phyloP scores from a whole-genome alignment of 2,797 vertebrate genomes.

The Haliaeetus vocifer region DNA sequence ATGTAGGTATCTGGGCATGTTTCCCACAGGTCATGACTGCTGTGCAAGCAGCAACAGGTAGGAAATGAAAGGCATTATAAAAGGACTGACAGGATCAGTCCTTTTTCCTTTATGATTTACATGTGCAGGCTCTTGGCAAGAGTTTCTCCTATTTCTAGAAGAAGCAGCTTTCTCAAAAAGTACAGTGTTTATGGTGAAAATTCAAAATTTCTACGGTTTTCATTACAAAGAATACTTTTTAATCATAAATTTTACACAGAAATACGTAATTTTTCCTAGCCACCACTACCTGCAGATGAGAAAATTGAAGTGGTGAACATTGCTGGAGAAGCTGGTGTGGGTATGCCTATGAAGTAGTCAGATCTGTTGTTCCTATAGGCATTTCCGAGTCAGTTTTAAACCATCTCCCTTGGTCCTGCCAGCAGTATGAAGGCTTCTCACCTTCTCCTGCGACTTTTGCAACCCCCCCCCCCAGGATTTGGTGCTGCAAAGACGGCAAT shows the following conservation, averaged over 20 bases:
- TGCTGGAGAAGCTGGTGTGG: neutral
- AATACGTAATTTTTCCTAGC: neutral
- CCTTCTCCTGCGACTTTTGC: neutral
- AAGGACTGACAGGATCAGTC: neutral
- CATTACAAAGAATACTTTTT: neutral
- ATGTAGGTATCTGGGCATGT: neutral
- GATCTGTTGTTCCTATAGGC: neutral
- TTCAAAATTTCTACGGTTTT: neutral
- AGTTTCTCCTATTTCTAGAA: neutral
- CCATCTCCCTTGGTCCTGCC: neutral
- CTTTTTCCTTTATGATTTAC: neutral
- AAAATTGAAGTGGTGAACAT: neutral
- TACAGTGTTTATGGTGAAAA: neutral
- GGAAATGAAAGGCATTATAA: neutral
- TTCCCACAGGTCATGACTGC: neutral
- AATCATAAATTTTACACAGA: neutral
- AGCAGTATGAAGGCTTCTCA: neutral
- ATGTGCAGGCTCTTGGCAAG: neutral
- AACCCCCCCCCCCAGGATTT: neutral
- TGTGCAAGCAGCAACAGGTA: neutral
- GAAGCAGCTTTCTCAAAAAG: neutral
- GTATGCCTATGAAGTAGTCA: neutral
- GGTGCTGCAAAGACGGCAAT: neutral
- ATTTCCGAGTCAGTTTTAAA: neutral
- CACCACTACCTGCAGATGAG: neutral